phyloP scores from a whole-genome alignment of 2,797 vertebrate genomes.

The Acanthurus leucopareius region DNA sequence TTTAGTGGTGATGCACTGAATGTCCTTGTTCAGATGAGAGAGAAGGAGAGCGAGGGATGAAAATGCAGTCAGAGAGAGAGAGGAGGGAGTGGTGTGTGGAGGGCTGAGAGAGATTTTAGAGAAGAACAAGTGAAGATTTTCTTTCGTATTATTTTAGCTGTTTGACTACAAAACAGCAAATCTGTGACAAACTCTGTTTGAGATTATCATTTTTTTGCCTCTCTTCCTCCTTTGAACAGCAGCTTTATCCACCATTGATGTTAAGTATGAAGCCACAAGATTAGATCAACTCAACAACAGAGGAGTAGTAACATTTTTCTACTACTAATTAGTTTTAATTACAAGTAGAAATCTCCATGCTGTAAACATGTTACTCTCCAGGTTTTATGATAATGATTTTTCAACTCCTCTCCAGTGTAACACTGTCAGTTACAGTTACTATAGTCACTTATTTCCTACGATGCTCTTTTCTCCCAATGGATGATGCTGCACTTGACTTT shows the following conservation, averaged over 20 bases:
- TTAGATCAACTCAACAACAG: no score
- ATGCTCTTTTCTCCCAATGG: constrained; percentile 41
- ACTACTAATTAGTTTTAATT: background rate
- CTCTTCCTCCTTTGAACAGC: constrained; percentile 6
- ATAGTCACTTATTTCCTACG: constrained; percentile 10
- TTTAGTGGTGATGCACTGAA: constrained; percentile 64
- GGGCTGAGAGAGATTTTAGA: constrained; percentile 29
- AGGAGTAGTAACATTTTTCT: no score
- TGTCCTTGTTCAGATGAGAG: constrained; percentile 71
- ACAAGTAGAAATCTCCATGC: background rate
- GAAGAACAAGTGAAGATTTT: constrained; percentile 42
- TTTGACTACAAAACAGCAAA: constrained; percentile 48
- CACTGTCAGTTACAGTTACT: constrained; percentile 13
- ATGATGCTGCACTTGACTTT: constrained; percentile 46
- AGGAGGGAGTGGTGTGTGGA: background rate
- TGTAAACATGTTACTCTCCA: constrained; percentile 6
- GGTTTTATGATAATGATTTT: background rate
- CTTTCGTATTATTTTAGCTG: constrained; percentile 47
- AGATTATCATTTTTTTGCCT: constrained; percentile 46
- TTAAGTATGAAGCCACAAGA: background rate
- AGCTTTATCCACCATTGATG: background rate
- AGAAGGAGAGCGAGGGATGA: constrained; percentile 40
- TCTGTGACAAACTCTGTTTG: constrained; percentile 36
- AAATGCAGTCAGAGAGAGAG: constrained; percentile 33
- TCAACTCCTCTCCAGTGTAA: background rate